Evolutionary conservation across 2,113 vertebrate genomes (phyloP), one percentile per base, ranked within the genome.

Genomic region (Platichthys stellatus): DNA sequence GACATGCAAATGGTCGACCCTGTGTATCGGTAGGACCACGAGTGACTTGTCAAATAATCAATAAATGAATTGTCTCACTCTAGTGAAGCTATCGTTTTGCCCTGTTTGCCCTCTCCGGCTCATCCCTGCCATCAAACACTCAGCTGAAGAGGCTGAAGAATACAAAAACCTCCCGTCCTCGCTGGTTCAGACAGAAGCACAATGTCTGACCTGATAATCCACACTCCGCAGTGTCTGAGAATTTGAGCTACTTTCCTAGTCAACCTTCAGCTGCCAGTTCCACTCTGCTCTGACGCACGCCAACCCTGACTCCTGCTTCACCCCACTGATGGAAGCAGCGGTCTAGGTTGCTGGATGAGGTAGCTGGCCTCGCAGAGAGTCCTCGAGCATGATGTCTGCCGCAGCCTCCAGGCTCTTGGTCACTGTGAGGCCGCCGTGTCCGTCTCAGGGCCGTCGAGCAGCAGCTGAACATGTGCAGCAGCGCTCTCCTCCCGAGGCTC

Each of bases 261-360:
- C 72, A 84, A 20, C 70, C 63, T 80, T 70, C 74, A 77, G 53
- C 79, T 79, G 74, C 59, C 84, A 83, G 67, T 43, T 69, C 64
- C 53, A 17, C 63, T 81, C 24, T 71, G 56, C 51, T 75, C 24
- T 63, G 63, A 67, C 43, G 51, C 28, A n/a, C 70, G 57, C 53
- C 14, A 0, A 40, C 51, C 57, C 47, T 2, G 2, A 56, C 70
- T 63, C 76, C 31, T 49, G 24, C 20, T 76, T 63, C 51, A 49
- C 47, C 24, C 38, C 38, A 7, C 14, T 51, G 26, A 64, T 62
- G 56, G 73, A 77, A 72, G 68, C 59, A 15, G 26, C 9, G 68
- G 67, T 69, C 28, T 83, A 43, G 18, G 7, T 57, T 68, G 53
- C 72, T 49, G 13, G 68, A 77, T 40, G 76, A 38, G 35, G 56